Evolutionary conservation across 2,113 vertebrate species (phyloP), one percentile per base, ranked within the genome.

Genomic region (Siphamia tubifer): DNA sequence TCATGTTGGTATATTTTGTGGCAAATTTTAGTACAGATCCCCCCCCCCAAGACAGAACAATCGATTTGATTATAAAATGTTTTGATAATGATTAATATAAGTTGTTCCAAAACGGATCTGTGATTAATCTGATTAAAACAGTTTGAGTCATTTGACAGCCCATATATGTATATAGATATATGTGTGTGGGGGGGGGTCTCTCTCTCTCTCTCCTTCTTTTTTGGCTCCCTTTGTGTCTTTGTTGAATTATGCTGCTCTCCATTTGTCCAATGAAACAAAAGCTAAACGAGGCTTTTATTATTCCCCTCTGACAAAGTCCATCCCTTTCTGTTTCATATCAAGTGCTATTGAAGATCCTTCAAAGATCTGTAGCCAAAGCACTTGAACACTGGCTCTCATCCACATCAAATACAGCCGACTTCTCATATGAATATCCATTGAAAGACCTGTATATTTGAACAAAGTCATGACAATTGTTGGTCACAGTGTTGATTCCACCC

Each of bases 341-440:
- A 58, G 60, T 21, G 53, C 19, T 53, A 17, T 60, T 40, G 42
- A 71, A 47, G 17, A 2, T 32, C 51, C 15, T 39, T 40, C 17
- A 40, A 47, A 28, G 40, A 17, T 30, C 25, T 6, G 8, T 39
- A 0, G 15, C 35, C 35, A 9, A 12, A 24, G 27, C 43, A 19
- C 20, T 8, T 58, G 8, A 67, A 35, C 39, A 3, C 47, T 5
- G 6, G 16, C 32, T 24, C 21, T 51, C n/a, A 0, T 11, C n/a
- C 24, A 56, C 32, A 68, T 78, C 67, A 81, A 71, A 80, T n/a
- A 20, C 16, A 8, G 16, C 48, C 1, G 23, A 1, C 25, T 13
- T 32, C 7, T 9, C 31, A n/a, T 49, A 47, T 68, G 25, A 2
- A 8, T 28, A 8, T 24, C 2, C 32, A 38, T 55, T 27, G 21